Conservation (phyloP, 2,888 invertebrate genomes). For the Nasonia oneida region DNA sequence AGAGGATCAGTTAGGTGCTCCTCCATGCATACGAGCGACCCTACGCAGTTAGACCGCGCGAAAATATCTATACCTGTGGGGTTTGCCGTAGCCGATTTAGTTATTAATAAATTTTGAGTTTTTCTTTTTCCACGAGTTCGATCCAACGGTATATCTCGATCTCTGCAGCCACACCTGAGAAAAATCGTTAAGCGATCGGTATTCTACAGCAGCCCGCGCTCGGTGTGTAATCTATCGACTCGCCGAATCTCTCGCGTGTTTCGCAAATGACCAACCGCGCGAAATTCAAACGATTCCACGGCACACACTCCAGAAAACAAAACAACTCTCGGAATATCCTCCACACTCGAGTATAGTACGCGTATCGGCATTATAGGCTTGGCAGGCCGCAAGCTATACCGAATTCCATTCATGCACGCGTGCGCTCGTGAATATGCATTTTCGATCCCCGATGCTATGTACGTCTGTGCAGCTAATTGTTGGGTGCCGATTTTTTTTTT, state of each 20-base stretch:
- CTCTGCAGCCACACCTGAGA: not conserved
- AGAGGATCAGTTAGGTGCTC: slow-evolving; percentile 51
- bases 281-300: not conserved
- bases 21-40: slow-evolving; percentile 40
- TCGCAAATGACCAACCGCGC: not conserved
- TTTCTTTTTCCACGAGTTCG: not conserved
- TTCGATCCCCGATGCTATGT: not conserved
- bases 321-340: not conserved
- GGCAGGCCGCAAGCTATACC: not conserved
- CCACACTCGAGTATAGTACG: no score
- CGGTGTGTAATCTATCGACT: not conserved
- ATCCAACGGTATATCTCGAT: no score
- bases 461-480: not conserved
- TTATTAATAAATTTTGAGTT: no score
- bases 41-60: slow-evolving; percentile 22
- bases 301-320: not conserved
- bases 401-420: slow-evolving; percentile 39
- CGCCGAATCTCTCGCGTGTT: not conserved
- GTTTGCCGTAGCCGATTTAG: not conserved
- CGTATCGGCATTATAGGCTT: slow-evolving; percentile 5
- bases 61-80: not conserved
- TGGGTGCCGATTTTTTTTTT: slow-evolving; percentile 5
- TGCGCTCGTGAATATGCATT: slow-evolving; percentile 39
- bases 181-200: not conserved
- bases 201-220: not conserved